Base-by-base conservation (phyloP, 2,797 vertebrate species). In the Eremophila alpestris region DNA sequence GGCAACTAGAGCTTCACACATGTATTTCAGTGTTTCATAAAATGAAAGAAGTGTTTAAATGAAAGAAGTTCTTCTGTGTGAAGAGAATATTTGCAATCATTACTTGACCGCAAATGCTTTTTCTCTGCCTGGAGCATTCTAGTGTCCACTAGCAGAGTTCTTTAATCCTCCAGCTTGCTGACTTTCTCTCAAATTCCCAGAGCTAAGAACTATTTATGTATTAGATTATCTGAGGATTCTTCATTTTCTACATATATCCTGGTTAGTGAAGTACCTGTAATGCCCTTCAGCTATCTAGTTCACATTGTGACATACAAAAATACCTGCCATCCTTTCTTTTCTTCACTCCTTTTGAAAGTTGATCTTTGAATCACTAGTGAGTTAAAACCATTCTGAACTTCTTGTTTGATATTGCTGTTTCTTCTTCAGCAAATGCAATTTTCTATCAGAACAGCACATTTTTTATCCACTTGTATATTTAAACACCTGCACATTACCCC, bases 101-200 rank as follows among this genome's bases (percentile, higher is more conserved):
- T 92, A 36, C 40, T 36, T 30, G 40, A 83, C 67, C 92, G 41
- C 26, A 92, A 65, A 90, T 51, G 9, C 2, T 38, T 89, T 91
- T 87, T 63, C 23, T 82, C 78, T 94, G 87, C 94, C 90, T 82
- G 48, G 7, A 90, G 70, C 80, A 56, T 65, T 93, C 69, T 32
- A 19, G 32, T 34, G 55, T 60, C 80, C 43, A 83, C 69, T 9
- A 24, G 5, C 34, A 65, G 43, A 49, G 7, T 22, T 51, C 55
- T 83, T 91, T 90, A 88, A 78, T 94, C 63, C 52, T 90, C 14
- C 22, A 34, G 11, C 27, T 88, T 59, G 10, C 69, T 73, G 69
- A 52, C 36, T 88, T 83, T 68, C 40, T 65, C n/a, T 83, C 51
- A 59, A 87, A 92, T 90, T 94, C 83, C 40, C 83, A 65, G 49